A percentile compares a stretch with the other conserved stretches of the same genome.
These are phyloP conservation scores for Amorpha juglandis DNA, from an alignment of 2,888 invertebrate species.

Conservation along the genomic window DNA sequence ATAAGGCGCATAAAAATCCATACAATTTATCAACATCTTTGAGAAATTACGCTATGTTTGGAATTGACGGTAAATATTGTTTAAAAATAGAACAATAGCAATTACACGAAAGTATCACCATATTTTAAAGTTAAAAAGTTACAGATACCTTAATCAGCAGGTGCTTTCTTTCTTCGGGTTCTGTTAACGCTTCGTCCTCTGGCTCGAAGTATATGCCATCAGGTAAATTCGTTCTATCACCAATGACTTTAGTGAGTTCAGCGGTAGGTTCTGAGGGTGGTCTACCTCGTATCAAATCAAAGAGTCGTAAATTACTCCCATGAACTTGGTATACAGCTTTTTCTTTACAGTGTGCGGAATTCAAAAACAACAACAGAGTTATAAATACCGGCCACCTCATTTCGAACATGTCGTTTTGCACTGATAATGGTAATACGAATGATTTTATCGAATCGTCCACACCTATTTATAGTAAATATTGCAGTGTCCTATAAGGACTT, in stretches of 20 bases:
- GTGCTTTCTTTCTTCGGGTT: conserved; percentile 34
- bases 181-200: conserved; percentile 45
- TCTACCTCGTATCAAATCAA: conserved; percentile 50
- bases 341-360: conserved; percentile 42
- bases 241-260: conserved; percentile 44
- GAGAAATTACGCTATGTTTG: not conserved
- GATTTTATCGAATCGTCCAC: conserved; percentile 36
- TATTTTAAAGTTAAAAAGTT: not conserved
- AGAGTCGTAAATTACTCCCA: conserved; percentile 40
- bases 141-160: conserved; percentile 42
- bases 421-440: conserved; percentile 44
- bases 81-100: not conserved
- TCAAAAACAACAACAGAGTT: conserved; percentile 37
- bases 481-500: not conserved
- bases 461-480: conserved; percentile 48
- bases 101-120: not conserved
- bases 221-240: conserved; percentile 39
- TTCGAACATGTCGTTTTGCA: conserved; percentile 35
- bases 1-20: too few relatives aligned
- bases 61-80: not conserved
- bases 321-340: conserved; percentile 43
- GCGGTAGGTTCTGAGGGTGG: conserved; percentile 41
- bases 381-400: conserved; percentile 40
- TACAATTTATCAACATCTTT: not conserved
- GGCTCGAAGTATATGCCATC: conserved; percentile 60